These are phyloP conservation scores for Acrossocheilus fasciatus DNA, from an alignment of 2,797 vertebrate genomes.

Conservation along the genomic window DNA sequence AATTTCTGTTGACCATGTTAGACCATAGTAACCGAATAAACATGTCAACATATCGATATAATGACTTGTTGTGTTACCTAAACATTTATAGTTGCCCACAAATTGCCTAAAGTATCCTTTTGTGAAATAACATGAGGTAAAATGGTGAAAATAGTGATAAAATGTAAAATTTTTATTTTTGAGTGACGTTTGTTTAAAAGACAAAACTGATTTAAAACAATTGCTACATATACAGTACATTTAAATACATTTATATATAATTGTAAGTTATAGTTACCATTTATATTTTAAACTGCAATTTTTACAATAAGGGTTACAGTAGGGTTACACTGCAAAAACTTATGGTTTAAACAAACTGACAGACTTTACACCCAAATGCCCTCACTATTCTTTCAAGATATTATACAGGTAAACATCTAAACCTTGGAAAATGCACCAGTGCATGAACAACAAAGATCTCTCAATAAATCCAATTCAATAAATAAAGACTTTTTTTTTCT, in stretches of 20 bases:
- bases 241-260: background rate
- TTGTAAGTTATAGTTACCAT: background rate
- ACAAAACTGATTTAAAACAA: too few relatives aligned
- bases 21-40: background rate
- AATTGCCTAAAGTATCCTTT: background rate
- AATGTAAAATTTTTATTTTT: background rate
- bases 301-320: background rate
- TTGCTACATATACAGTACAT: background rate
- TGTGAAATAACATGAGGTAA: background rate
- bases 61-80: background rate
- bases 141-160: background rate
- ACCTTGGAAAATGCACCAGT: background rate
- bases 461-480: background rate
- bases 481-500: background rate
- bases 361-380: background rate
- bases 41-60: background rate
- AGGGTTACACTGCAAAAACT: background rate
- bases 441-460: conserved; percentile 1
- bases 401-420: background rate
- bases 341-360: background rate
- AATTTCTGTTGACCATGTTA: background rate
- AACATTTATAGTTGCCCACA: background rate
- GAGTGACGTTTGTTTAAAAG: background rate
- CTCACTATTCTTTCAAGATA: background rate
- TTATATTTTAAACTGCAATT: background rate